These are phyloP conservation scores for Poecilia wingei DNA, from an alignment of 2,797 vertebrate species.

Conservation along the genomic window DNA sequence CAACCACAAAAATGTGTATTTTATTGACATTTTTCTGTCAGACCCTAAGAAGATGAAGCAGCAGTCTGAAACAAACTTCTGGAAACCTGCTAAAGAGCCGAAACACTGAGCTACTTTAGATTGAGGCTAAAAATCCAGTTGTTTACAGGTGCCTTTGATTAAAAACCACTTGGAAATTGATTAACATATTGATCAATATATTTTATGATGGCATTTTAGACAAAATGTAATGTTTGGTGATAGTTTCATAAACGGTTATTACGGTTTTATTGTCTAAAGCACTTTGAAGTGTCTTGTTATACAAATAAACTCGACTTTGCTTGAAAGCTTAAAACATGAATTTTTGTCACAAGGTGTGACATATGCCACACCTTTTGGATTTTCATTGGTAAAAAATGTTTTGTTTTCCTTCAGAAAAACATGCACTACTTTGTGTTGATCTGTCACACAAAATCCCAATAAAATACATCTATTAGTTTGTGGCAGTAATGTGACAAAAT, in stretches of 20 bases:
- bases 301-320: neutral
- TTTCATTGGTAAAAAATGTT: neutral
- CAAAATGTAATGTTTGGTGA: too few species aligned
- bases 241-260: too few species aligned
- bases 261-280: too few species aligned
- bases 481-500: neutral
- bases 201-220: too few species aligned
- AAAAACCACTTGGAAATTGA: neutral
- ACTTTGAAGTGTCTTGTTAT: too few species aligned
- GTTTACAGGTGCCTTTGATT: neutral
- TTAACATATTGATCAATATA: too few species aligned
- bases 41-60: neutral
- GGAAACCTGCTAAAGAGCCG: too few species aligned
- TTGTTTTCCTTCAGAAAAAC: neutral
- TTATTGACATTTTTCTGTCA: neutral
- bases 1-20: neutral
- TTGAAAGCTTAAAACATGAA: neutral
- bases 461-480: constrained; percentile 4
- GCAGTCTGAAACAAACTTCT: too few species aligned
- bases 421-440: neutral
- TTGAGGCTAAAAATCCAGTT: too few species aligned
- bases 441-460: constrained; percentile 1
- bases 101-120: too few species aligned
- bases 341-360: neutral
- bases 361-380: neutral